Percentiles rank a stretch among this genome's conserved stretches.
These are phyloP conservation scores for Phania funesta DNA, from an alignment of 2,888 invertebrate species.

Conservation along the genomic window DNA sequence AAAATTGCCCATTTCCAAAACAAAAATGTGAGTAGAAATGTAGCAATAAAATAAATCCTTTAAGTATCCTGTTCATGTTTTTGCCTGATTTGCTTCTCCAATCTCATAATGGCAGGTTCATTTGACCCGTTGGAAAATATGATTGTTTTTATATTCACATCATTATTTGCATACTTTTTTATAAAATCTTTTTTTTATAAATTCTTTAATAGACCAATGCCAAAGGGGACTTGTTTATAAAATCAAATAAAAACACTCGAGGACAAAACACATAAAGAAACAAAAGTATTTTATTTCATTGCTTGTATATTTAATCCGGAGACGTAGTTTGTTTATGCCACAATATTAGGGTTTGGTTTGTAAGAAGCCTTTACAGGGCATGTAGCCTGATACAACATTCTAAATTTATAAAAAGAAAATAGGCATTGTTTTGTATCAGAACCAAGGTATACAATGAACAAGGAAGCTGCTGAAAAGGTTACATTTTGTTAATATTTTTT, in stretches of 20 bases:
- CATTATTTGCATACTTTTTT: conserved; percentile 2
- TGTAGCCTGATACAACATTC: no score
- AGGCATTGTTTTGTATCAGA: no score
- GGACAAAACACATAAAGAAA: neutral
- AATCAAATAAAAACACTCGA: neutral
- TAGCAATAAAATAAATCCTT: neutral
- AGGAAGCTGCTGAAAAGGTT: no score
- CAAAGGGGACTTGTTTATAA: neutral
- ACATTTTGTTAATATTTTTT: no score
- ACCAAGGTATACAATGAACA: no score
- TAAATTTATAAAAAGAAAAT: no score
- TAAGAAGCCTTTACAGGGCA: no score
- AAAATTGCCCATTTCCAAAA: neutral
- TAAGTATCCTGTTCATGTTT: neutral
- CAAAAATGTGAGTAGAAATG: neutral
- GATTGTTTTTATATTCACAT: neutral
- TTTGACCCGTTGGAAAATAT: conserved; percentile 5
- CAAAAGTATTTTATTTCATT: neutral
- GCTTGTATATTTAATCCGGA: neutral
- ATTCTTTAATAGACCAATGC: conserved; percentile 4
- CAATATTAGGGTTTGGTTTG: neutral
- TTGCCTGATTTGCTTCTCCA: neutral
- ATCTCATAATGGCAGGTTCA: neutral
- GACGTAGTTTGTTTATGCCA: neutral
- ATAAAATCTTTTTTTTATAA: neutral